These are phyloP conservation scores for Erpobdella octoculata DNA, from an alignment of 2,888 invertebrate genomes.

Conservation along the genomic window DNA sequence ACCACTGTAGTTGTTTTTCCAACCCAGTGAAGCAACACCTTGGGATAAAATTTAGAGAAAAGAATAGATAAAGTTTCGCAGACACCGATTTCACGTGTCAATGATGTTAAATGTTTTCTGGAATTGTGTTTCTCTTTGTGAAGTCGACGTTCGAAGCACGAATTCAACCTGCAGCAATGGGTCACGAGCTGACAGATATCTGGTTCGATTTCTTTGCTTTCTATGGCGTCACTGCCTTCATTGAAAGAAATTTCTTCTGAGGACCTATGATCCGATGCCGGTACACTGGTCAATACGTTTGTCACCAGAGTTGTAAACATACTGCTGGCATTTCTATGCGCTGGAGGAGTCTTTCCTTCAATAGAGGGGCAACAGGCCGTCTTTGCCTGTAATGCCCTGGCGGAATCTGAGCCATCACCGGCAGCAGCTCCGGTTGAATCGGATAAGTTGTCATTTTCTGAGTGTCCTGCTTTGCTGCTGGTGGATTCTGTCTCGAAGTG, in stretches of 20 bases:
- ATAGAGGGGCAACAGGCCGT: background rate
- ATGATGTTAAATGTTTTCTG: background rate
- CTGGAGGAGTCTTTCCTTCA: background rate
- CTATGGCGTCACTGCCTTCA: background rate
- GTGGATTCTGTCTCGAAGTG: background rate
- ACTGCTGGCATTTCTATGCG: background rate
- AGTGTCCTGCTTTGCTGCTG: background rate
- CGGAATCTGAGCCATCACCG: background rate
- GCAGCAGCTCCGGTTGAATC: background rate
- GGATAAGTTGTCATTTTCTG: background rate
- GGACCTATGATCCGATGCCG: background rate
- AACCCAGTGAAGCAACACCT: conserved; percentile 32
- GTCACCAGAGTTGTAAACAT: conserved; percentile 3
- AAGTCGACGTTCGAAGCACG: conserved; percentile 2
- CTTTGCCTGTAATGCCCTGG: background rate
- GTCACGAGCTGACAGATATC: background rate
- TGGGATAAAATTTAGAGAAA: conserved; percentile 31
- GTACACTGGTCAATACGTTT: background rate
- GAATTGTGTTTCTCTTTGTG: background rate
- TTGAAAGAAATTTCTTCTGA: background rate
- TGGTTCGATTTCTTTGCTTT: background rate
- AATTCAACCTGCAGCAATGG: background rate
- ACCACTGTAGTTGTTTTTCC: conserved; percentile 32
- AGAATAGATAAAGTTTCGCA: conserved; percentile 28
- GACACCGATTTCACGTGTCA: conserved; percentile 16